Evolutionary conservation across 2,797 vertebrate genomes (phyloP).

Genomic region (Sylvia borin): DNA sequence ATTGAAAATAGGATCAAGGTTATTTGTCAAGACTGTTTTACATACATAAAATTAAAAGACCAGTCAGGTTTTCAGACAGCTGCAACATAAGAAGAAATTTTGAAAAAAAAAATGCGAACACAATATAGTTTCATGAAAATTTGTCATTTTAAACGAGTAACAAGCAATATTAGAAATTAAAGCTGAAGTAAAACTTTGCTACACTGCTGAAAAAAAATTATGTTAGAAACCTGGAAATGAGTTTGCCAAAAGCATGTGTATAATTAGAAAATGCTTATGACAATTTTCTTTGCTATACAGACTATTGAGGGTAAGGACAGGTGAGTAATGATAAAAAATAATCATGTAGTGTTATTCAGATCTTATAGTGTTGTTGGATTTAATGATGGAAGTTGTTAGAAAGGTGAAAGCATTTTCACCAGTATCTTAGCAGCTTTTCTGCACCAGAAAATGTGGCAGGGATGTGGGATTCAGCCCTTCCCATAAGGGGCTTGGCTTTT

Average conservation of each 20-base stretch:
- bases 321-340: neutral
- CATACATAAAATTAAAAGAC: neutral
- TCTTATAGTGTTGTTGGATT: neutral
- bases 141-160: neutral
- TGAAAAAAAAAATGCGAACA: neutral
- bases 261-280: neutral
- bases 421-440: neutral
- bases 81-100: neutral
- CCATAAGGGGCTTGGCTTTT: neutral
- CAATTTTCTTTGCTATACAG: neutral
- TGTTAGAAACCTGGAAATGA: neutral
- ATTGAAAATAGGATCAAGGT: neutral
- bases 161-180: neutral
- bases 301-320: neutral
- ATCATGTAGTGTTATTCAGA: neutral
- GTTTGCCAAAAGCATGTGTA: neutral
- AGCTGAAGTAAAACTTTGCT: neutral
- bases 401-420: neutral
- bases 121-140: neutral
- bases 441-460: neutral
- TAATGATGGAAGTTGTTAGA: neutral
- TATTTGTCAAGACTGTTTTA: neutral
- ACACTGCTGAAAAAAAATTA: neutral
- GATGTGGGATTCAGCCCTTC: neutral
- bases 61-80: neutral